phyloP scores from a whole-genome alignment of 2,797 vertebrate genomes.

The Limosa lapponica region DNA sequence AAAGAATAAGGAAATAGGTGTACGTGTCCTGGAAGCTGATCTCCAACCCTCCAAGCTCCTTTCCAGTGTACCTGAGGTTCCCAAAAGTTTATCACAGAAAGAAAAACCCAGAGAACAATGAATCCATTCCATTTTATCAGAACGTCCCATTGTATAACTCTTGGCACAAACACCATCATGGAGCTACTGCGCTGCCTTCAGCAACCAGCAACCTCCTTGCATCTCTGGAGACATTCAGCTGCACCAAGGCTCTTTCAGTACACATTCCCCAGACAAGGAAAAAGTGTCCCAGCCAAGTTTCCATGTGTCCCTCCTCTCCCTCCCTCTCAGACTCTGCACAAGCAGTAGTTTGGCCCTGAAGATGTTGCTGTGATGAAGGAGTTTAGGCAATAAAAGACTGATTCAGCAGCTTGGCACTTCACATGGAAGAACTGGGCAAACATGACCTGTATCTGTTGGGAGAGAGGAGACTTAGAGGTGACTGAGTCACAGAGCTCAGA shows the following conservation, averaged over 20 bases:
- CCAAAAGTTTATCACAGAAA: fast-evolving
- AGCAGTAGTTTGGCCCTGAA: neutral
- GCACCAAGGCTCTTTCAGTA: neutral
- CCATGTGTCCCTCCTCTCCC: neutral
- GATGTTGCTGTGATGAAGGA: neutral
- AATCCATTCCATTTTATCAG: neutral
- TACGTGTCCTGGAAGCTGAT: neutral
- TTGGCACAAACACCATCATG: neutral
- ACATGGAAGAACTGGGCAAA: neutral
- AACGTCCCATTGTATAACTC: neutral
- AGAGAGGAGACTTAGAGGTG: neutral
- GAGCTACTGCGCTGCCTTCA: neutral
- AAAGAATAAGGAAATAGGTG: fast-evolving
- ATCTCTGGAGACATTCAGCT: neutral
- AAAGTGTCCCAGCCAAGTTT: neutral
- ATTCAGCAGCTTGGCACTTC: neutral
- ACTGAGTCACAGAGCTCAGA: neutral
- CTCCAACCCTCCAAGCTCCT: neutral
- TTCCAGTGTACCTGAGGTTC: neutral
- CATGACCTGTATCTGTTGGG: neutral
- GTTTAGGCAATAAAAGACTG: neutral
- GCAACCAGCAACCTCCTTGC: neutral
- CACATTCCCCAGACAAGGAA: neutral
- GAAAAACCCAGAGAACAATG: neutral
- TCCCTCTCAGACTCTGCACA: neutral